Conservation (phyloP, 30 jellyfish, hydroid and myxozoan genomes). For the Aurelia coerulea region DNA sequence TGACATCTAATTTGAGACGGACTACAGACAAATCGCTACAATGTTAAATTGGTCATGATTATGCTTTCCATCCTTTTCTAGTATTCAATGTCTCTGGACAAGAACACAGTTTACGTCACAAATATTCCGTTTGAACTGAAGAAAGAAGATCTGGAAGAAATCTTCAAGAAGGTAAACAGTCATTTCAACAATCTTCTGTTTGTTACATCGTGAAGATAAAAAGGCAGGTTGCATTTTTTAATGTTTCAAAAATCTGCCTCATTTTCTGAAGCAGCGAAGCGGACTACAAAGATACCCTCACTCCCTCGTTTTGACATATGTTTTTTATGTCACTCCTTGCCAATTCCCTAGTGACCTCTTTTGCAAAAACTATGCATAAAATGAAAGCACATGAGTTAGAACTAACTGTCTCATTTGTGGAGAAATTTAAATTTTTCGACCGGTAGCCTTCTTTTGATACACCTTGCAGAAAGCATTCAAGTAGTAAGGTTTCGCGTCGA, state of each 20-base stretch:
- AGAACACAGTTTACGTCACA: conserved; percentile 91
- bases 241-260: background rate
- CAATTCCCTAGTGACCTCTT: too few species aligned
- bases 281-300: too few species aligned
- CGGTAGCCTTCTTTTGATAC: too few species aligned
- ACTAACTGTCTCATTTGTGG: too few species aligned
- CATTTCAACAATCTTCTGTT: background rate
- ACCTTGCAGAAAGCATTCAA: too few species aligned
- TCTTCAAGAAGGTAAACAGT: conserved; percentile 65
- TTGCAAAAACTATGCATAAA: too few species aligned
- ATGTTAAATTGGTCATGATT: background rate
- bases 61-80: background rate
- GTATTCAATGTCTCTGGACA: conserved; percentile 83
- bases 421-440: too few species aligned
- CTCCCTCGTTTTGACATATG: too few species aligned
- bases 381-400: too few species aligned
- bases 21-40: too few species aligned
- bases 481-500: too few species aligned
- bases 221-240: background rate
- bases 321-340: too few species aligned
- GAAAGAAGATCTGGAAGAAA: conserved; percentile 78
- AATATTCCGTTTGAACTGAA: conserved; percentile 84
- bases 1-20: background rate
- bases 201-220: background rate
- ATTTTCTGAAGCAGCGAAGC: background rate